Base-by-base conservation (phyloP, 53 echinoderm and acorn worm species). In the Echinometra lucunter region DNA sequence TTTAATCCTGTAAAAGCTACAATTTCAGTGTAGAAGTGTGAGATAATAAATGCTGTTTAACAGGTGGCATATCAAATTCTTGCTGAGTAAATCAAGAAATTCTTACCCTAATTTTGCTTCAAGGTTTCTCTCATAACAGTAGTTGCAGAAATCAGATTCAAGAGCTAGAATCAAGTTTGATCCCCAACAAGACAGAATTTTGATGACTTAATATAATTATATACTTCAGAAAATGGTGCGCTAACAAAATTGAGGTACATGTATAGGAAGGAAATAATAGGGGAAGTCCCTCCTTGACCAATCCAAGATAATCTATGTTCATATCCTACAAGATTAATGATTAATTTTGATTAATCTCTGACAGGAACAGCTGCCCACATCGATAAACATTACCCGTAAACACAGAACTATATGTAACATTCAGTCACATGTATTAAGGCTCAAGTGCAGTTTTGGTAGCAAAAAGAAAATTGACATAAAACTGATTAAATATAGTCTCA, bases 341-440 rank as follows among this genome's bases (percentile, higher is more conserved):
- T 78, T 78, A 78, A 78, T 21, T 78, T 42, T 42, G 78, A 78
- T 78, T 19, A 40, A 78, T 78, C 38, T 78, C 78, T 78, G 35
- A 78, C 13, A 78, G 5, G 42, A 42, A 78, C 78, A 78, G 38
- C 40, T 78, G 78, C 13, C 78, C 40, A 19, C 42, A 78, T 78
- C 42, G 19, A 42, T 42, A 78, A 15, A 42, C 13, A 78, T 78
- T 78, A 78, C 4, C 7, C 56, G 13, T 56, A 9, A 56, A 56
- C 13, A 13, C 56, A 56, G 13, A 7, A 56, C 23, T 66, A 27
- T 25, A 66, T 19, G 21, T 30, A 72, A 19, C 78, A 78, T 42
- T 78, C 78, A n/a, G n/a, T n/a, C n/a, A n/a, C n/a, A 40, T 78
- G 78, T 42, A 21, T 34, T 70, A 21, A n/a, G n/a, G n/a, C n/a